These are phyloP conservation scores for Leptopilina boulardi DNA, from an alignment of 1,140 invertebrate species.

Conservation along the genomic window DNA sequence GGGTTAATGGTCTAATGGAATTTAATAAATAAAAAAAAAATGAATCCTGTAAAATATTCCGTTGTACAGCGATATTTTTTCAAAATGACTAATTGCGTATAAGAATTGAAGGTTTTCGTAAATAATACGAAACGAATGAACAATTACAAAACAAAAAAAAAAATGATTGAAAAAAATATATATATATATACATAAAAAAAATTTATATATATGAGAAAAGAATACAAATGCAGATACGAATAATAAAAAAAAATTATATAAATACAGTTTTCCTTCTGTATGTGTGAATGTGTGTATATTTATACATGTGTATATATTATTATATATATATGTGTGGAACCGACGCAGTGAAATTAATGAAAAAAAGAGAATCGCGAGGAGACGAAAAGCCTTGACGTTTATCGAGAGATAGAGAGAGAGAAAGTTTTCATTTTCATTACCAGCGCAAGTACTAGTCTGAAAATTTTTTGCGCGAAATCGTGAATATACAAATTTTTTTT, in stretches of 20 bases:
- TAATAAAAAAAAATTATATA: conserved; percentile 51
- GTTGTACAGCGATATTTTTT: conserved; percentile 74
- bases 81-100: conserved; percentile 64
- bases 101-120: conserved; percentile 57
- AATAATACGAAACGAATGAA: conserved; percentile 24
- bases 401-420: neutral
- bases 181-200: conserved; percentile 42
- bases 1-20: conserved; percentile 12
- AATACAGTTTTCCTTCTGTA: conserved; percentile 62
- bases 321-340: neutral
- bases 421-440: conserved; percentile 35
- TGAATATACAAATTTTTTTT: conserved; percentile 4
- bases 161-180: conserved; percentile 52
- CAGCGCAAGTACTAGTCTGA: neutral
- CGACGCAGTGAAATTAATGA: conserved; percentile 30
- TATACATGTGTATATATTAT: neutral
- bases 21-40: conserved; percentile 6
- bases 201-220: conserved; percentile 55
- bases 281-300: conserved; percentile 57
- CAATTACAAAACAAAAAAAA: conserved; percentile 37
- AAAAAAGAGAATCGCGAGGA: conserved; percentile 38
- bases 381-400: conserved; percentile 4
- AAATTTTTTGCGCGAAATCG: neutral
- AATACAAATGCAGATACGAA: conserved; percentile 51
- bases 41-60: conserved; percentile 67